These are phyloP conservation scores for Lasiurus borealis DNA, from an alignment of 2,113 vertebrate genomes.

Conservation along the genomic window DNA sequence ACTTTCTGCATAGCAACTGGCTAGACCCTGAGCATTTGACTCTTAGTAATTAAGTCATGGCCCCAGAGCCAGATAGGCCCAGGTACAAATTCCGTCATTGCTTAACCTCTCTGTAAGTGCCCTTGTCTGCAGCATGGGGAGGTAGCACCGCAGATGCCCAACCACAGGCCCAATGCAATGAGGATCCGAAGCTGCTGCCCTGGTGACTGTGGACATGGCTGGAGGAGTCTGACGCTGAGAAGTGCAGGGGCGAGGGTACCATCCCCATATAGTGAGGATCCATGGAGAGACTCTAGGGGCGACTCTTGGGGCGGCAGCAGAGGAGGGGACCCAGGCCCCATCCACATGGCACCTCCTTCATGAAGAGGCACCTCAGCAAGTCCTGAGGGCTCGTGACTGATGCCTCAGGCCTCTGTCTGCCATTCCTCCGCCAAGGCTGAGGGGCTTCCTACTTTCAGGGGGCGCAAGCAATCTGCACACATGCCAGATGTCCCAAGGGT, in stretches of 20 bases:
- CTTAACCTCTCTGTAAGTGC: not conserved
- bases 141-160: rapidly evolving
- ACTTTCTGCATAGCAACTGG: not conserved
- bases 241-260: not conserved
- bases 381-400: not conserved
- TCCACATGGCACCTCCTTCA: not conserved
- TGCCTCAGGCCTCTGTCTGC: not conserved
- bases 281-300: too few relatives aligned
- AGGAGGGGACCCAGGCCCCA: not conserved
- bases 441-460: not conserved
- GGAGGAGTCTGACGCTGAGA: not conserved
- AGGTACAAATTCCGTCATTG: not conserved
- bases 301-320: too few relatives aligned
- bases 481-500: not conserved
- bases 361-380: not conserved
- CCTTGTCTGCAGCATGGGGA: not conserved
- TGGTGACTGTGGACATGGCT: not conserved
- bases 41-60: not conserved
- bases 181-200: too few relatives aligned
- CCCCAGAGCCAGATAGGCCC: not conserved
- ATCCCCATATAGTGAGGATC: not conserved
- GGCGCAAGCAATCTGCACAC: not conserved
- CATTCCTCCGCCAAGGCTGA: not conserved
- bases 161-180: not conserved
- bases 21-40: not conserved